Evolutionary conservation across 2,797 vertebrate species (phyloP).

Genomic region (Acipenser oxyrinchus): DNA sequence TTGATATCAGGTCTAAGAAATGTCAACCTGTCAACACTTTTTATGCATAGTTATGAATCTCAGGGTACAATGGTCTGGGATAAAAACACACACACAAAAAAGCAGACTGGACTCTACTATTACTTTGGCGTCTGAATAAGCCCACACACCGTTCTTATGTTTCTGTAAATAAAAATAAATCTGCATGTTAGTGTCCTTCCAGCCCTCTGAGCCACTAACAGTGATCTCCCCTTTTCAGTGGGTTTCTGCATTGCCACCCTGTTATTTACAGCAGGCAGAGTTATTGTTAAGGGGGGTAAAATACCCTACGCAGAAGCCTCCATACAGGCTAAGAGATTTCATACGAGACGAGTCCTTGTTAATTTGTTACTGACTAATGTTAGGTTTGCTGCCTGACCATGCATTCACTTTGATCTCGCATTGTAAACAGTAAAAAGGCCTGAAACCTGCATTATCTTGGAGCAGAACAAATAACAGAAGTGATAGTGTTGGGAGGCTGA

Average conservation of each 20-base stretch:
- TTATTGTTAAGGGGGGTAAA: neutral
- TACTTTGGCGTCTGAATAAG: too few relatives aligned
- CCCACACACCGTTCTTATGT: neutral
- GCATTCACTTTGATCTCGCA: constrained; percentile 70
- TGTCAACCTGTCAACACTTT: neutral
- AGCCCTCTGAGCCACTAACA: constrained; percentile 10
- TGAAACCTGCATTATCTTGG: constrained; percentile 53
- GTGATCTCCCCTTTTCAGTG: neutral
- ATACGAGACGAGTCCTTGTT: constrained; percentile 43
- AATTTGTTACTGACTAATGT: constrained; percentile 59
- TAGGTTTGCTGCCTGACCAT: constrained; percentile 59
- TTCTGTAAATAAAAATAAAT: neutral
- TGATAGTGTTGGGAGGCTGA: constrained; percentile 66
- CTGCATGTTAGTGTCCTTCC: constrained; percentile 14
- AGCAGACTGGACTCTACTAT: too few relatives aligned
- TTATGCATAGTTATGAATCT: neutral
- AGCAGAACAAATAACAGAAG: constrained; percentile 55
- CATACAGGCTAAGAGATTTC: constrained; percentile 17
- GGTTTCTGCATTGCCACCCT: too few relatives aligned
- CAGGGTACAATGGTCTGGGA: neutral
- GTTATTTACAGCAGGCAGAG: too few relatives aligned
- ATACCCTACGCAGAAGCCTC: constrained; percentile 10
- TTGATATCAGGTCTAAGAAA: too few relatives aligned
- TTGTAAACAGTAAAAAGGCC: constrained; percentile 55
- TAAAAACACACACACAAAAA: too few relatives aligned